Evolutionary conservation across 2,113 vertebrate species (phyloP).

Genomic region (chimpanzee (Pan troglodytes)): NHGRI_mPanTro3-v2.1_pri NC_072414.2:80931501-80932000

Average conservation of each 20-base stretch:
- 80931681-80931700: background rate
- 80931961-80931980: background rate
- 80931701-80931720: background rate
- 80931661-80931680: background rate
- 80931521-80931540: background rate
- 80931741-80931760: background rate
- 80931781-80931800: constrained; percentile 4
- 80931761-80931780: background rate
- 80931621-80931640: background rate
- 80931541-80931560: background rate
- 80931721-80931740: background rate
- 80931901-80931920: background rate
- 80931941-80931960: background rate
- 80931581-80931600: background rate
- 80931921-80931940: background rate
- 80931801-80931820: background rate
- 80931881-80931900: background rate
- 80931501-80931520: background rate
- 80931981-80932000: background rate
- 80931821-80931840: background rate
- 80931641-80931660: background rate
- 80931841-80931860: background rate
- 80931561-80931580: background rate
- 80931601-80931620: background rate
- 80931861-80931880: background rate